phyloP scores from a whole-genome alignment of 2,888 invertebrate genomes.

The Lithophane socia region DNA sequence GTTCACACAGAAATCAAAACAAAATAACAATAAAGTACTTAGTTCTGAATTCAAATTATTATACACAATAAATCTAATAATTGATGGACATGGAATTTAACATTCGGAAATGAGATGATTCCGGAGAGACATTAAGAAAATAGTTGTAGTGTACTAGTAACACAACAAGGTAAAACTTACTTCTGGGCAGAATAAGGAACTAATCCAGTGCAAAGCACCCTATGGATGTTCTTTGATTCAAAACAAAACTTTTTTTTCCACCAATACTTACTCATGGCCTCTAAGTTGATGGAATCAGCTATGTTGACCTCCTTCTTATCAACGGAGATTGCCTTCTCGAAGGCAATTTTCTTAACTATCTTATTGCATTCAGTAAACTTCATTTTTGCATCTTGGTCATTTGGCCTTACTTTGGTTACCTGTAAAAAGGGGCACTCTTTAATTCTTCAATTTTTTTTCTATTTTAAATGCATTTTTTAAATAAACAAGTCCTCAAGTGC shows the following conservation, averaged over 20 bases:
- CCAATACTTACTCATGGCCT: conserved; percentile 94
- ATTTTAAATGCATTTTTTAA: background rate
- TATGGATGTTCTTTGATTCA: background rate
- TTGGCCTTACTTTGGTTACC: conserved; percentile 97
- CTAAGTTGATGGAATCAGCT: conserved; percentile 96
- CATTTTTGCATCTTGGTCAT: conserved; percentile 97
- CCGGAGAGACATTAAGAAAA: too few species aligned
- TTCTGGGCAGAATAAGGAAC: background rate
- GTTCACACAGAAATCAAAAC: too few species aligned
- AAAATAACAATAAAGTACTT: too few species aligned
- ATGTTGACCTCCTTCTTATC: conserved; percentile 97
- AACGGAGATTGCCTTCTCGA: conserved; percentile 98
- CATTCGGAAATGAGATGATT: too few species aligned
- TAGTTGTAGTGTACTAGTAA: background rate
- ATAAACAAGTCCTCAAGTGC: background rate
- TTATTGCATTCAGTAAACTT: conserved; percentile 98
- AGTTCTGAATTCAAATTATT: too few species aligned
- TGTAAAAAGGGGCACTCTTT: conserved; percentile 76
- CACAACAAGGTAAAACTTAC: background rate
- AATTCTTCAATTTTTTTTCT: background rate
- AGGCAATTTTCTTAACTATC: conserved; percentile 98
- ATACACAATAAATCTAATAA: too few species aligned
- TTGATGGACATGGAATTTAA: too few species aligned
- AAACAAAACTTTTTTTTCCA: background rate
- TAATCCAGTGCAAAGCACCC: background rate